Conservation (phyloP, 2,113 vertebrate genomes). For the Bujurquina vittata region DNA sequence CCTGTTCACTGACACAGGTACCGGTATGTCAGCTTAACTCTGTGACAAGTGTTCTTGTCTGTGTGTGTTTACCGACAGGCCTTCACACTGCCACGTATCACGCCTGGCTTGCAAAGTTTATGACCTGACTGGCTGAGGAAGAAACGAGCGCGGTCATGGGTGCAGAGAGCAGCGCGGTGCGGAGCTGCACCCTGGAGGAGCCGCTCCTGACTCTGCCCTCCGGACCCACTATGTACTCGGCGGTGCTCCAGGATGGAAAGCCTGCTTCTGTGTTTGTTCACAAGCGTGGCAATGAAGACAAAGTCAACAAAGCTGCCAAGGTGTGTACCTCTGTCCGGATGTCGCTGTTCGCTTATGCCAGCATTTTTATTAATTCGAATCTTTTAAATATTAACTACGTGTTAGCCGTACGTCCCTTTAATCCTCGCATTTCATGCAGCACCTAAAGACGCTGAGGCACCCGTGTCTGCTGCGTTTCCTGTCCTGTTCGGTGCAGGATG, state of each 20-base stretch:
- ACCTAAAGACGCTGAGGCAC: constrained; percentile 95
- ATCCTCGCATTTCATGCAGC: constrained; percentile 77
- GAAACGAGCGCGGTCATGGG: constrained; percentile 82
- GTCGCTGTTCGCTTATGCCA: background rate
- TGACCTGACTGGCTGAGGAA: background rate
- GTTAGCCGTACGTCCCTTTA: background rate
- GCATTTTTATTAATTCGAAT: background rate
- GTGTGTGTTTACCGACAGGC: background rate
- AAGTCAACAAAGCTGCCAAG: constrained; percentile 96
- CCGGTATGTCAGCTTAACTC: constrained; percentile 22
- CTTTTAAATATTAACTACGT: background rate
- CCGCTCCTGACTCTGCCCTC: constrained; percentile 83
- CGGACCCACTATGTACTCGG: constrained; percentile 85
- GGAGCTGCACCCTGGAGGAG: constrained; percentile 83
- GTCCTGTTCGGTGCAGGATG: constrained; percentile 91
- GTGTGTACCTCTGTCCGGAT: constrained; percentile 22
- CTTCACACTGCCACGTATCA: background rate
- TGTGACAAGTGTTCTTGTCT: background rate
- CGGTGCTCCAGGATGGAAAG: constrained; percentile 87
- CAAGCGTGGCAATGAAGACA: constrained; percentile 89
- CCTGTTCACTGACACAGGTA: constrained; percentile 34
- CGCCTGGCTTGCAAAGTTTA: background rate
- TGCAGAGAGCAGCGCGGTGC: constrained; percentile 91
- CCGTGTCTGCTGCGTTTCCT: constrained; percentile 95
- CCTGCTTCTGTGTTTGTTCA: constrained; percentile 93